Evolutionary conservation across 1,140 invertebrate genomes (phyloP), one percentile per base, ranked within the genome.

Genomic region (Ephestia elutella): DNA sequence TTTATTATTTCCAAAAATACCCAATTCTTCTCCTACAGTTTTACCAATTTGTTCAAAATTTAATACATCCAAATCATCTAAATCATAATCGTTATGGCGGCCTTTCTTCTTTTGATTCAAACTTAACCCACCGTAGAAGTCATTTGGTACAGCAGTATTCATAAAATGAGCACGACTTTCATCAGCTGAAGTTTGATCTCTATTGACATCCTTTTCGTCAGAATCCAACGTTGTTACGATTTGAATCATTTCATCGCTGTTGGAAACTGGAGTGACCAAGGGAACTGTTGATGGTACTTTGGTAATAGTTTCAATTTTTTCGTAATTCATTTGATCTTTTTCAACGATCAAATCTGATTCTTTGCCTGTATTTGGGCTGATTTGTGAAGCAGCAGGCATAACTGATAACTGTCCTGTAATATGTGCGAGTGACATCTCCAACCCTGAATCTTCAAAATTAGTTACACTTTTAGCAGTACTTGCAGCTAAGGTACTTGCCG

Each of bases 401-500:
- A 73, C 76, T 32, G 87, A 87, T 20, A 90, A 60, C 60, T 90
- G 89, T 44, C 86, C 87, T 20, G 89, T 89, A 7, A 90, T 87
- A 70, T 87, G 81, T n/a, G 86, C 87, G 60, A 90, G 76, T 17
- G 89, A 90, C 69, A 87, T 80, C 73, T 89, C 82, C 54, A 90
- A 67, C 5, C 87, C 85, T 30, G 78, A 62, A 64, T 90, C 87
- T 65, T 85, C 83, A 60, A 90, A 86, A 8, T 80, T 76, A 5
- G 79, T 87, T 2, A 69, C 79, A 54, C 66, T 69, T 67, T 81
- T 82, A 3, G 66, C 57, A 7, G 69, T 81, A 19, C 73, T 78
- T 49, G 78, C 70, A 57, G 81, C 60, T 62, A 53, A 4, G 58
- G 50, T 71, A 32, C 65, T 44, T 44, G 72, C 63, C 63, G 65